Evolutionary conservation across 2,797 vertebrate genomes (phyloP), one percentile per base, ranked within the genome.

Genomic region (Acrossocheilus wenchowensis): DNA sequence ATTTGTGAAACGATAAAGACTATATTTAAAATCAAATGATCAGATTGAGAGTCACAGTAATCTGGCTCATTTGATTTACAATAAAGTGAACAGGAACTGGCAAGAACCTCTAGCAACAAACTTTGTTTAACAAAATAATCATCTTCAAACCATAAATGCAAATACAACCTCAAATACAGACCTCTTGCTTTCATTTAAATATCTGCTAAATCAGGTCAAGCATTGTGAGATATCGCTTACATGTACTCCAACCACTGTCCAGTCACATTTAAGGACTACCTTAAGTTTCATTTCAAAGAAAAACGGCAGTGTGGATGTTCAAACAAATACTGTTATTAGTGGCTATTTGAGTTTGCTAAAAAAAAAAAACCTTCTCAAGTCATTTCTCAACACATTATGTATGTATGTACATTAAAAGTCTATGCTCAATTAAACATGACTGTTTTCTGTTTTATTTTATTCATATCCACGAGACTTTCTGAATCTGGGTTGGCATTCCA

Each of bases 391-490:
- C 39, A n/a, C 50, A 30, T 30, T 30, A 30, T 30, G 30, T 17
- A 5, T 57, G 54, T 74, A 8, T 17, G 71, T 17, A 48, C 7
- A 73, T 45, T 43, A 72, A n/a, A 4, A 0, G 0, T 9, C 10
- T 73, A 15, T 17, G 12, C n/a, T 45, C 23, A 73, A 17, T 15
- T 19, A 45, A 30, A 74, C 14, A 12, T 15, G 71, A 26, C 71
- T 26, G 6, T 26, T 45, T 73, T 6, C 6, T 8, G 15, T 72
- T n/a, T n/a, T 21, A 43, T 73, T 73, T 14, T 45, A 19, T 48
- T 74, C 3, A 45, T 73, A 2, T 45, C 1, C 0, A 45, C 0
- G 0, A 48, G 3, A 30, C 14, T 3, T 9, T 39, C 19, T 4
- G 3, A 48, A 10, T 45, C 39, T 15, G 23, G 41, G 41, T 75